Evolutionary conservation across 2,888 invertebrate species (phyloP), one percentile per base, ranked within the genome.

Genomic region (Apocheima hispidaria): DNA sequence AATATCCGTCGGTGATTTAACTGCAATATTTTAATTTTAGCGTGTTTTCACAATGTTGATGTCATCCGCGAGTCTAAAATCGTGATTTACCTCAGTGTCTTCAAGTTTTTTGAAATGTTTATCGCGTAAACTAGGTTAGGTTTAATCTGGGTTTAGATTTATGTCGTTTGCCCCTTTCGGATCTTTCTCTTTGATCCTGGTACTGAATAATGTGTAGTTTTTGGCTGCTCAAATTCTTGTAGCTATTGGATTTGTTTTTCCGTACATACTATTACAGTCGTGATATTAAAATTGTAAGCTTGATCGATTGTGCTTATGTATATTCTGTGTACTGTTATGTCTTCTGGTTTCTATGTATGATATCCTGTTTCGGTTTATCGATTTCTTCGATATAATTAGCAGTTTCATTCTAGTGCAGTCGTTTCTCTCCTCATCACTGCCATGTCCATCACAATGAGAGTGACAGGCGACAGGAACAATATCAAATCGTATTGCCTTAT

Each of bases 11-110:
- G 51, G 40, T 62, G 60, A 66, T 69, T 74, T 68, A 65, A 66
- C 64, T 75, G 72, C 70, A 65, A 56, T 73, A 65, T 72, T 75
- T 73, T 76, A 78, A 77, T 75, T 78, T 77, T 77, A 76, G 62
- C 58, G 44, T 57, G 60, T 63, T 68, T 65, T 60, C 35, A 68
- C 69, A 67, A 55, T 68, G 68, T 65, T 82, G 84, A 82, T 78
- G 79, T 82, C 80, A 82, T 71, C 67, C 55, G 63, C 65, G 56
- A 71, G 73, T 75, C 64, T 44, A 52, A 12, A 48, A 38, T 23
- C 55, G 38, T 2, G 9, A 61, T 55, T 38, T 14, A 62, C 41
- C 56, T 59, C 38, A 18, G 23, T 60, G 59, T 55, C 60, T 59
- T 62, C 69, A 65, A 64, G 66, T 65, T 66, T 50, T 56, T 55